phyloP scores from a whole-genome alignment of 2,797 vertebrate genomes.

The Arremon aurantiirostris region DNA sequence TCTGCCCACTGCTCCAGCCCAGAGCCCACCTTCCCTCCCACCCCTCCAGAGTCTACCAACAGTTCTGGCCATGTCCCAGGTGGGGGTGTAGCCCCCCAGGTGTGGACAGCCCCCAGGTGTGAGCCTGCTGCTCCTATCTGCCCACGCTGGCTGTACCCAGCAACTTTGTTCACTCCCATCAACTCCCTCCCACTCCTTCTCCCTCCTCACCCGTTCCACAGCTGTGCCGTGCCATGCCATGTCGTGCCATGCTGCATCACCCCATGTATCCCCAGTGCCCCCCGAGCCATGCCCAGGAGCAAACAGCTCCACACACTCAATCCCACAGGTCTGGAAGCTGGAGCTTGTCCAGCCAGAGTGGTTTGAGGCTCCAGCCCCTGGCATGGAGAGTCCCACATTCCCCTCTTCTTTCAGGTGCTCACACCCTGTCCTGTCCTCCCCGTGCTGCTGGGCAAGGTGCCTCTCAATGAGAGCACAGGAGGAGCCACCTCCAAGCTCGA shows the following conservation, averaged over 20 bases:
- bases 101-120: neutral
- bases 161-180: neutral
- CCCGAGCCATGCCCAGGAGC: fast-evolving
- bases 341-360: neutral
- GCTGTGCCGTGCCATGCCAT: neutral
- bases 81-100: neutral
- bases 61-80: neutral
- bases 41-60: neutral
- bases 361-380: neutral
- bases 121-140: neutral
- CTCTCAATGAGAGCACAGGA: fast-evolving
- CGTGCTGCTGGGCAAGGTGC: fast-evolving
- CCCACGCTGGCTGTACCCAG: neutral
- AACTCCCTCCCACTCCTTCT: neutral
- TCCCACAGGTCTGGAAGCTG: fast-evolving
- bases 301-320: neutral
- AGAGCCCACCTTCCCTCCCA: fast-evolving
- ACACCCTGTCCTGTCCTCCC: neutral
- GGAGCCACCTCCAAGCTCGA: fast-evolving
- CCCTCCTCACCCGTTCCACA: neutral
- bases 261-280: fast-evolving
- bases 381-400: neutral
- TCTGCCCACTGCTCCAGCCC: neutral
- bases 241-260: neutral
- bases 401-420: neutral